A percentile compares a stretch with the other conserved stretches of the same genome.
These are phyloP conservation scores for Entomyzon cyanotis DNA, from an alignment of 2,113 vertebrate species.

Conservation along the genomic window DNA sequence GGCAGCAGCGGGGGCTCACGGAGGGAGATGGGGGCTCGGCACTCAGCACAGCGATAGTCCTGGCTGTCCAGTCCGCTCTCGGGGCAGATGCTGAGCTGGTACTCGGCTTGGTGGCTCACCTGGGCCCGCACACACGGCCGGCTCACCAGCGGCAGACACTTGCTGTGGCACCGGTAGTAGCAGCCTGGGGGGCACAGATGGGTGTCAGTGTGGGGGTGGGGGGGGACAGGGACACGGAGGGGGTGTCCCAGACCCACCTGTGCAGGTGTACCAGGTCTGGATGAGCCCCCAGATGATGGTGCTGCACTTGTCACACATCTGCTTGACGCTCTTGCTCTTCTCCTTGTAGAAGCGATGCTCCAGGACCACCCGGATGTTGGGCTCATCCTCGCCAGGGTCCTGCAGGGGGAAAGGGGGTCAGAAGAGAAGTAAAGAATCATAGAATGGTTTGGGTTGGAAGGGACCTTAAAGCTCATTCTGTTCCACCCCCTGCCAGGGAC, in stretches of 20 bases:
- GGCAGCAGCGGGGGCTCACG: slow-evolving; percentile 78
- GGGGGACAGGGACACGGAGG: accelerated
- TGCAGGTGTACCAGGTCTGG: slow-evolving; percentile 98
- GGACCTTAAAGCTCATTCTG: background rate
- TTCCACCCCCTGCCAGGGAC: background rate
- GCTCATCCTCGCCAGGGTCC: slow-evolving; percentile 94
- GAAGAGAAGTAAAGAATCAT: background rate
- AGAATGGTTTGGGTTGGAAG: background rate
- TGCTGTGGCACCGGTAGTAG: slow-evolving; percentile 95
- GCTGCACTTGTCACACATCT: slow-evolving; percentile 94
- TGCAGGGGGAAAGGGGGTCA: background rate
- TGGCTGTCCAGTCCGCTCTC: slow-evolving; percentile 93
- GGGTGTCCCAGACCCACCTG: slow-evolving; percentile 76
- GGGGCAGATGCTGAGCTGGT: slow-evolving; percentile 94
- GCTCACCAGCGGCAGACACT: slow-evolving; percentile 92
- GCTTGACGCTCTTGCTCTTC: slow-evolving; percentile 97
- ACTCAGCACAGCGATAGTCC: slow-evolving; percentile 94
- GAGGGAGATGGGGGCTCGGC: slow-evolving; percentile 88
- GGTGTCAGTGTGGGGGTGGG: accelerated
- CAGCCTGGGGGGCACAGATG: slow-evolving; percentile 72
- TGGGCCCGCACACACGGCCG: slow-evolving; percentile 92
- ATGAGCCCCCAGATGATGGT: slow-evolving; percentile 96
- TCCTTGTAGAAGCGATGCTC: slow-evolving; percentile 98
- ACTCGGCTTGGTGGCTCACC: slow-evolving; percentile 96
- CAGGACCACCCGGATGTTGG: slow-evolving; percentile 86